Percentiles rank a stretch among this genome's conserved stretches.
Conservation (phyloP, 2,113 vertebrate genomes). For the Calypte anna region DNA sequence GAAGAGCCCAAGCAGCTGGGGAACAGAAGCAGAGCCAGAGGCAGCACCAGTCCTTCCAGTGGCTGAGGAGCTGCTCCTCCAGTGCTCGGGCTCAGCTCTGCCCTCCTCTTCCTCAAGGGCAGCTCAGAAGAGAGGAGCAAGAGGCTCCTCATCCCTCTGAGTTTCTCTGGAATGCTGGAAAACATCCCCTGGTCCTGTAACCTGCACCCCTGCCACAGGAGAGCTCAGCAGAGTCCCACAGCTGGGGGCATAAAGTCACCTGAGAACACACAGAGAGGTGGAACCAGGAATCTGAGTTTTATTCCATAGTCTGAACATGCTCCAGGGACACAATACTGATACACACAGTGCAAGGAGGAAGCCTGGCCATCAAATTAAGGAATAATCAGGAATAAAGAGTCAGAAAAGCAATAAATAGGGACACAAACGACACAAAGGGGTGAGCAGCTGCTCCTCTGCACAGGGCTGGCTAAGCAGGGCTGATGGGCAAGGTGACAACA, state of each 20-base stretch:
- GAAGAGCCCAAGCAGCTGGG: not conserved
- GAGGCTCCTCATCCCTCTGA: not conserved
- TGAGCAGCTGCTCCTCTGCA: not conserved
- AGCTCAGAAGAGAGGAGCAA: not conserved
- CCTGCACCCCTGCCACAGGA: not conserved
- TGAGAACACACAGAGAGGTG: not conserved
- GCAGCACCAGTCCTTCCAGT: fast-evolving
- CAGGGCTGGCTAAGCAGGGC: conserved; percentile 3
- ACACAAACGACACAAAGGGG: conserved; percentile 13
- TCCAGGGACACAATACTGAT: conserved; percentile 60
- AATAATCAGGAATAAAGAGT: conserved; percentile 40
- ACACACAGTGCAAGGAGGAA: conserved; percentile 67
- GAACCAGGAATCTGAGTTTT: conserved; percentile 62
- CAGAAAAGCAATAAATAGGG: conserved; percentile 49
- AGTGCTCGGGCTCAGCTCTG: not conserved
- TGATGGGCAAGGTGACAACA: conserved; percentile 22
- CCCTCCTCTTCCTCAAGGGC: not conserved
- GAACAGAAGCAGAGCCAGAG: not conserved
- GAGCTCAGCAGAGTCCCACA: too few relatives aligned
- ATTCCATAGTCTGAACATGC: conserved; percentile 76
- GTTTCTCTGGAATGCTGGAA: not conserved
- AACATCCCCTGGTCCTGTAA: not conserved
- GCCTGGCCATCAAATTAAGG: conserved; percentile 44
- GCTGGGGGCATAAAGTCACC: not conserved
- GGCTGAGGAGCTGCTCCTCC: not conserved